A percentile compares a stretch with the other conserved stretches of the same genome.
Evolutionary conservation across 2,888 invertebrate genomes (phyloP).

Genomic region (Cosmopolites sordidus): DNA sequence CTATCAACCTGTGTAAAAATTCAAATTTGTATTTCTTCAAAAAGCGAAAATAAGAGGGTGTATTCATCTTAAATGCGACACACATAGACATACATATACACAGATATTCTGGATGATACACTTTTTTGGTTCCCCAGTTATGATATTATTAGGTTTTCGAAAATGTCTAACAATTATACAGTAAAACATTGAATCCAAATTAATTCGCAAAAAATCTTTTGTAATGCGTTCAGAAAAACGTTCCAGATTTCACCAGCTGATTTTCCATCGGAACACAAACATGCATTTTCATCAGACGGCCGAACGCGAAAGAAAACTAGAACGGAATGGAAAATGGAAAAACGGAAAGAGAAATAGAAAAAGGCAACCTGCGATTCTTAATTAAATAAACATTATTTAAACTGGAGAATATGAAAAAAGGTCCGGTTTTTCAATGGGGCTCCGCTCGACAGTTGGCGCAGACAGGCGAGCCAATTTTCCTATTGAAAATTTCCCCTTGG

Average conservation of each 20-base stretch:
- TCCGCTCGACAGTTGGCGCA: slow-evolving; percentile 14
- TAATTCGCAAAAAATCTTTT: too few species aligned
- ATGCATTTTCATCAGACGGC: slow-evolving; percentile 1
- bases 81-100: too few species aligned
- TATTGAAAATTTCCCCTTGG: slow-evolving; percentile 15
- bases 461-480: slow-evolving; percentile 16
- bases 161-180: too few species aligned
- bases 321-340: slow-evolving; percentile 13
- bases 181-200: too few species aligned
- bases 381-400: slow-evolving; percentile 27
- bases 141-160: too few species aligned
- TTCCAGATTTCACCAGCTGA: not conserved
- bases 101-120: too few species aligned
- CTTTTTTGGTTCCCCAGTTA: too few species aligned
- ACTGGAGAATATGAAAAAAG: slow-evolving; percentile 18
- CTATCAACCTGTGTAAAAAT: too few species aligned
- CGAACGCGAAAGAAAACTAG: slow-evolving; percentile 10
- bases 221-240: too few species aligned
- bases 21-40: too few species aligned
- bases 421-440: slow-evolving; percentile 10
- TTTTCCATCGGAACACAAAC: slow-evolving; percentile 4
- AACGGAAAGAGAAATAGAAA: slow-evolving; percentile 11
- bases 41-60: too few species aligned
- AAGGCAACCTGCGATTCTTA: slow-evolving; percentile 20
- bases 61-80: too few species aligned